These are phyloP conservation scores for Hippocampus zosterae DNA, from an alignment of 2,113 vertebrate species.

Conservation along the genomic window DNA sequence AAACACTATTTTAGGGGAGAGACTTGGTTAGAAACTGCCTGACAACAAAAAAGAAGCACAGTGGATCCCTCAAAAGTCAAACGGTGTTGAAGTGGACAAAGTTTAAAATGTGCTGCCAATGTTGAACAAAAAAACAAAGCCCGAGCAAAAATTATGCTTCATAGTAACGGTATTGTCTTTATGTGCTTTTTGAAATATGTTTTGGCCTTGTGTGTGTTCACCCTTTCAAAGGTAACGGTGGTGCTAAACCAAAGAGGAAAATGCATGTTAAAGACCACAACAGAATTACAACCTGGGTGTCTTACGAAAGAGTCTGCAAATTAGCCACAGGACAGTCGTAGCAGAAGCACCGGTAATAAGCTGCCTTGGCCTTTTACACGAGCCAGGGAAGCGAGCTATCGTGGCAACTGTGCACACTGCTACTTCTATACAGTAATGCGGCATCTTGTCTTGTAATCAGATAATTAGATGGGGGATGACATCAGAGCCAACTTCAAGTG, in stretches of 20 bases:
- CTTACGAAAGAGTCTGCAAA: neutral
- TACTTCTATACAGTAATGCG: too few relatives aligned
- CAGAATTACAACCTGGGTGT: neutral
- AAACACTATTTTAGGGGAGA: conserved; percentile 75
- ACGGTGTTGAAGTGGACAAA: neutral
- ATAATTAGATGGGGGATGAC: too few relatives aligned
- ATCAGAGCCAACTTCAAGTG: too few relatives aligned
- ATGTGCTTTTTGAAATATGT: neutral
- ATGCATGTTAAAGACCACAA: neutral
- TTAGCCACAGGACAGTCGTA: neutral
- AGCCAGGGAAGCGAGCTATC: neutral
- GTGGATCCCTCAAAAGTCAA: neutral
- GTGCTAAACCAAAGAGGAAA: neutral
- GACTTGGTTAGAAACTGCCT: neutral
- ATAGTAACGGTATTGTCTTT: neutral
- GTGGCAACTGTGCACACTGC: neutral
- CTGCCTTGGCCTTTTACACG: neutral
- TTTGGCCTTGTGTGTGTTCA: neutral
- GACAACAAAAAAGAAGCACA: neutral
- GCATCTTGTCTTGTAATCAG: too few relatives aligned
- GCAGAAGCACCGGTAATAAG: neutral
- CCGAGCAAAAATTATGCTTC: neutral
- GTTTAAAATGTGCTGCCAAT: neutral
- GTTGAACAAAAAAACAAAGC: neutral
- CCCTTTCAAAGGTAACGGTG: neutral